Evolutionary conservation across 2,888 invertebrate species (phyloP).

Genomic region (Sisyra terminalis): DNA sequence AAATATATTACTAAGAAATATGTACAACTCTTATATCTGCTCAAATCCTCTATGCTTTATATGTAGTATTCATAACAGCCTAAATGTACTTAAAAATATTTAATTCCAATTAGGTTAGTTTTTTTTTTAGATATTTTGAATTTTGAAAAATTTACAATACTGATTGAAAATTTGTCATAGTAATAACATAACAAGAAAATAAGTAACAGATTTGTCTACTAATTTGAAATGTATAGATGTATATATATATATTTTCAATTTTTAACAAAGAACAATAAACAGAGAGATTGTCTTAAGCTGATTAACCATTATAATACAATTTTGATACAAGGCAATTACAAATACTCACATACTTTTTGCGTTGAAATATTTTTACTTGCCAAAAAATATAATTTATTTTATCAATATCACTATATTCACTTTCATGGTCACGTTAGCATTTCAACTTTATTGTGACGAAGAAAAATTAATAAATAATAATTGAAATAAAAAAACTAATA

Average conservation of each 20-base stretch:
- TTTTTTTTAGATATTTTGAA: not conserved
- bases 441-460: too few species aligned
- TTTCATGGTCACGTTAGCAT: too few species aligned
- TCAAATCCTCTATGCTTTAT: conserved; percentile 25
- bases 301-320: not conserved
- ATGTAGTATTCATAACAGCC: conserved; percentile 18
- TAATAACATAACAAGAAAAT: too few species aligned
- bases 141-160: too few species aligned
- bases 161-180: too few species aligned
- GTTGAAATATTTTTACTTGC: not conserved
- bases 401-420: too few species aligned
- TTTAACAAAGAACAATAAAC: not conserved
- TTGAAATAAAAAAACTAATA: too few species aligned
- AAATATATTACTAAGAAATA: too few species aligned
- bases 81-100: too few species aligned
- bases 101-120: not conserved
- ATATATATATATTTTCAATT: not conserved
- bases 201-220: not conserved
- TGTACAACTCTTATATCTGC: not conserved
- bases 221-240: not conserved
- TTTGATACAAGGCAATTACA: not conserved
- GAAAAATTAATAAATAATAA: too few species aligned
- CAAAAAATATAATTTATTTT: too few species aligned
- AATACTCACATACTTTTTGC: not conserved
- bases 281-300: conserved; percentile 9